Percentiles rank a stretch among this genome's conserved stretches.
These are phyloP conservation scores for Aplocera efformata DNA, from an alignment of 2,888 invertebrate genomes.

Conservation along the genomic window DNA sequence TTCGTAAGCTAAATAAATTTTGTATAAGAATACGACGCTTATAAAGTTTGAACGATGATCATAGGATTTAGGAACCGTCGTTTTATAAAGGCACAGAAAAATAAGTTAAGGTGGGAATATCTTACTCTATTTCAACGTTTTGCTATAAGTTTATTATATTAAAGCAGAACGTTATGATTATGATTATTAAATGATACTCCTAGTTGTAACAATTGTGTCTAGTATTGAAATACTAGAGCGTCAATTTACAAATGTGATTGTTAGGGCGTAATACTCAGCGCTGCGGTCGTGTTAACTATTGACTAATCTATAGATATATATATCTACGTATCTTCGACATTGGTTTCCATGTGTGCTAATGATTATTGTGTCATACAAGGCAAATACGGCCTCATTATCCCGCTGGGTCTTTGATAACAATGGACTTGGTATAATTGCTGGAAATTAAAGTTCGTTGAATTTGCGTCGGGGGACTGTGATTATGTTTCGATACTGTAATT, in stretches of 20 bases:
- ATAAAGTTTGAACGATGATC: slow-evolving; percentile 32
- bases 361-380: slow-evolving; percentile 33
- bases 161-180: no score
- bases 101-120: no score
- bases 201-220: not conserved
- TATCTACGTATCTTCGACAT: slow-evolving; percentile 6
- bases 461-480: slow-evolving; percentile 10
- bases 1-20: slow-evolving; percentile 15
- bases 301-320: slow-evolving; percentile 32
- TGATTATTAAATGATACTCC: no score
- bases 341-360: slow-evolving; percentile 33
- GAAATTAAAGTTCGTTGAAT: slow-evolving; percentile 23
- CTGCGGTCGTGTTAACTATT: slow-evolving; percentile 45
- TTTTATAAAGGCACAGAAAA: not conserved
- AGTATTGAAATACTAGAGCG: no score
- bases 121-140: no score
- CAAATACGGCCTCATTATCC: slow-evolving; percentile 34
- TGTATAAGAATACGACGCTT: slow-evolving; percentile 9
- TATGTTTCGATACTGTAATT: slow-evolving; percentile 10
- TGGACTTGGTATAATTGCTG: slow-evolving; percentile 24
- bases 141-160: no score
- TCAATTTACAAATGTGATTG: slow-evolving; percentile 38
- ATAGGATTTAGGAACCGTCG: slow-evolving; percentile 18
- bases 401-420: slow-evolving; percentile 25
- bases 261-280: slow-evolving; percentile 34